Evolutionary conservation across 2,113 vertebrate genomes (phyloP).

Genomic region (Clarias macrocephalus): DNA sequence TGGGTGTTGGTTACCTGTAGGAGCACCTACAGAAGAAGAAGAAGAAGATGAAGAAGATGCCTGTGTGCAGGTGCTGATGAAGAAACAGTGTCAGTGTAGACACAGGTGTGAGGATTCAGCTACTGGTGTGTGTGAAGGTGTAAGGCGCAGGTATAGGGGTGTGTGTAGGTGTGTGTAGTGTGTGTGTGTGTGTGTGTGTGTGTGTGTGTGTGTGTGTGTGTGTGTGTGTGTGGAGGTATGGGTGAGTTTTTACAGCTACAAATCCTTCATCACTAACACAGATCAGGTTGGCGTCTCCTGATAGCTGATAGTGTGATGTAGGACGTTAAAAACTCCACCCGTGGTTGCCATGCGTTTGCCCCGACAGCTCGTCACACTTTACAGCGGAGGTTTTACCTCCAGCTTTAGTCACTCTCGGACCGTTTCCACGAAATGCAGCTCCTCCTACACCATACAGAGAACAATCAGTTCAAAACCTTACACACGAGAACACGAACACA

Average conservation of each 20-base stretch:
- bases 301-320: conserved; percentile 12
- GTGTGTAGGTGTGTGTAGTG: not conserved
- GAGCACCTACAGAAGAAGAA: no score
- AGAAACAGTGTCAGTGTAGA: no score
- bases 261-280: not conserved
- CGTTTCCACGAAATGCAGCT: conserved; percentile 26
- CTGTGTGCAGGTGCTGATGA: no score
- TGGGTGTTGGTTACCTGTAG: not conserved
- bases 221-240: not conserved
- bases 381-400: conserved; percentile 34
- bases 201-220: not conserved
- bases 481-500: not conserved
- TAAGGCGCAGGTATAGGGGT: not conserved
- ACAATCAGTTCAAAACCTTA: conserved; percentile 28
- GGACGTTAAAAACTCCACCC: conserved; percentile 40
- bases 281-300: not conserved
- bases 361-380: not conserved
- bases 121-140: not conserved
- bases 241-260: conserved; percentile 41
- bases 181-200: not conserved
- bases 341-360: conserved; percentile 26
- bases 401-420: conserved; percentile 33
- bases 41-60: no score
- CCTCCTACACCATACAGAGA: conserved; percentile 46
- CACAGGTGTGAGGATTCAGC: no score